A percentile compares a stretch with the other conserved stretches of the same genome.
phyloP scores from a whole-genome alignment of 1,140 invertebrate genomes.

The Batillaria attramentaria region DNA sequence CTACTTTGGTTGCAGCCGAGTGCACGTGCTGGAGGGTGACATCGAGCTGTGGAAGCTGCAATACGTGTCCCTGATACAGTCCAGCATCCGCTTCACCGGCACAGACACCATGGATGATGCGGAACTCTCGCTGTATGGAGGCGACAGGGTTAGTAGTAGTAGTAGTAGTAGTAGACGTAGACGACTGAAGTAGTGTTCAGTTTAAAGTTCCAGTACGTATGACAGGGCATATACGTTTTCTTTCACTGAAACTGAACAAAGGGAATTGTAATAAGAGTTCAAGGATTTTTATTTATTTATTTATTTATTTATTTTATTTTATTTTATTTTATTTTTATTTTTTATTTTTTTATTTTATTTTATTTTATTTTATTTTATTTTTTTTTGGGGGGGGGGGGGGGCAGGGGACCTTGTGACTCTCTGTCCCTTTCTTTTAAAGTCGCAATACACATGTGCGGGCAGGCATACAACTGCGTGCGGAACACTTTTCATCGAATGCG shows the following conservation, averaged over 20 bases:
- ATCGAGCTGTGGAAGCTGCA: conserved; percentile 74
- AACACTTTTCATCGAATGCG: too few relatives aligned
- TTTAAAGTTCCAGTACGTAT: too few relatives aligned
- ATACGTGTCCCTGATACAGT: conserved; percentile 75
- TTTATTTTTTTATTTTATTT: background rate
- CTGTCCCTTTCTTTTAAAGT: too few relatives aligned
- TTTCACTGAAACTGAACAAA: background rate
- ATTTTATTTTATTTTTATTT: background rate
- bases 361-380: background rate
- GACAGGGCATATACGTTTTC: too few relatives aligned
- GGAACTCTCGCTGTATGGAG: conserved; percentile 74
- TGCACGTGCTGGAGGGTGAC: conserved; percentile 66
- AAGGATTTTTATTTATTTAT: background rate
- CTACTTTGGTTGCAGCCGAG: conserved; percentile 49
- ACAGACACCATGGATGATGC: conserved; percentile 71
- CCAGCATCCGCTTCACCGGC: conserved; percentile 72
- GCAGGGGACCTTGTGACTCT: too few relatives aligned
- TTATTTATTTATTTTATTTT: background rate
- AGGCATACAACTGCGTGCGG: too few relatives aligned
- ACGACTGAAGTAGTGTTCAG: too few relatives aligned
- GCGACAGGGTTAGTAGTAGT: conserved; percentile 72
- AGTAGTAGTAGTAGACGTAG: background rate
- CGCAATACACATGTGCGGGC: too few relatives aligned
- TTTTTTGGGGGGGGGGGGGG: too few relatives aligned
- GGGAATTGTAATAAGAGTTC: background rate